phyloP scores from a whole-genome alignment of 2,113 vertebrate species.

The Eleginops maclovinus region DNA sequence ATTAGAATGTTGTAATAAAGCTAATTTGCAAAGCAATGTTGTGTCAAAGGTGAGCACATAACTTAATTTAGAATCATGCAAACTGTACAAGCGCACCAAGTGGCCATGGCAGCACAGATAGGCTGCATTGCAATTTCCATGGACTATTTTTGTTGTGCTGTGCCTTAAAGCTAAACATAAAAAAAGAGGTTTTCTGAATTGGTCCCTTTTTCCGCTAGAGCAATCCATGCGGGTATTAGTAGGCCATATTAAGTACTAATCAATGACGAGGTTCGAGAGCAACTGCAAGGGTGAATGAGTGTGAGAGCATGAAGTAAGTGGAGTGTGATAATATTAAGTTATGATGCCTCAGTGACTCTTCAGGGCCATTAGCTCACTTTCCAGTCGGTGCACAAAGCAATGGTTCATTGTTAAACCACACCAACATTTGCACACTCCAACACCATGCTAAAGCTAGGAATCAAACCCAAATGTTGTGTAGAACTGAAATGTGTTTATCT shows the following conservation, averaged over 20 bases:
- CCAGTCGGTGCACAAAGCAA: background rate
- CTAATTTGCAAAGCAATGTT: background rate
- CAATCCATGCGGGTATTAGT: background rate
- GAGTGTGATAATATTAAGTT: slow-evolving; percentile 46
- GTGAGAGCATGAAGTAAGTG: slow-evolving; percentile 13
- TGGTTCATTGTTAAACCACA: background rate
- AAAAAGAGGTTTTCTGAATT: too few relatives aligned
- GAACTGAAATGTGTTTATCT: background rate
- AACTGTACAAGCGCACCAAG: too few relatives aligned
- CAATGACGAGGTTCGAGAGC: slow-evolving; percentile 5
- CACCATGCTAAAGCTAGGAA: too few relatives aligned
- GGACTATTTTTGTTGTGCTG: background rate
- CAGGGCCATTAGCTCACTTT: slow-evolving; percentile 40
- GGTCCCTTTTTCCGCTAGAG: background rate
- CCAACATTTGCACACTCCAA: background rate
- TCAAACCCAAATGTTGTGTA: background rate
- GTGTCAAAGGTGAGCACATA: background rate
- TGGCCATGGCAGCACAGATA: background rate
- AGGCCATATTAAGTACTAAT: slow-evolving; percentile 12
- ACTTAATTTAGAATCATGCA: background rate
- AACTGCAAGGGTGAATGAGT: background rate
- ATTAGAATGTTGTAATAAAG: background rate
- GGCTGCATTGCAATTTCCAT: background rate
- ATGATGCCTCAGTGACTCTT: slow-evolving; percentile 42
- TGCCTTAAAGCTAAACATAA: too few relatives aligned